Conservation (phyloP, 2,888 invertebrate species). For the Miltochrista miniata region DNA sequence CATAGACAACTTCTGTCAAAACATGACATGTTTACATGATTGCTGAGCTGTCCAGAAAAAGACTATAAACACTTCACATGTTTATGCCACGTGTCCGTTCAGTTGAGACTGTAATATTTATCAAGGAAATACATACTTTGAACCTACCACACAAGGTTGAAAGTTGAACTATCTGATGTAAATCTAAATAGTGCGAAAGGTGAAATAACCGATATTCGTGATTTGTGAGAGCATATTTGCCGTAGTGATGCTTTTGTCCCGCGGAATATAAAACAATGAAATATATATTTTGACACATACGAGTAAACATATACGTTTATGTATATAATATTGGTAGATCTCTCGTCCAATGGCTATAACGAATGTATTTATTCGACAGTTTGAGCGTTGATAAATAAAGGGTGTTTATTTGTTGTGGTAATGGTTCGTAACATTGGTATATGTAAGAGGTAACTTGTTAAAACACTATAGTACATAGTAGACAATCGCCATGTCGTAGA, state of each 20-base stretch:
- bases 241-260: slow-evolving; percentile 26
- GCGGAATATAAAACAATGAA: slow-evolving; percentile 28
- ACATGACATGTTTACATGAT: too few species aligned
- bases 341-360: slow-evolving; percentile 3
- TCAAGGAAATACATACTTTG: slow-evolving; percentile 8
- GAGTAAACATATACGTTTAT: too few species aligned
- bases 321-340: slow-evolving; percentile 12
- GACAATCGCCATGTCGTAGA: too few species aligned
- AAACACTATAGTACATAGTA: too few species aligned
- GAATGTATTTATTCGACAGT: slow-evolving; percentile 9
- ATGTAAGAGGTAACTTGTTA: not conserved
- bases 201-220: slow-evolving; percentile 31
- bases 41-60: too few species aligned
- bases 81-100: slow-evolving; percentile 25
- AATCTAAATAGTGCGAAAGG: slow-evolving; percentile 31
- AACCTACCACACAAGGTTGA: not conserved
- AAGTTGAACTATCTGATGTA: not conserved
- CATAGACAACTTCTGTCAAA: too few species aligned
- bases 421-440: not conserved
- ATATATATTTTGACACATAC: too few species aligned
- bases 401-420: slow-evolving; percentile 4
- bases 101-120: slow-evolving; percentile 19
- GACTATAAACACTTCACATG: slow-evolving; percentile 31
- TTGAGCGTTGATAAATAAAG: slow-evolving; percentile 2
- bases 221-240: slow-evolving; percentile 37